Conservation (phyloP, 1,140 invertebrate genomes). For the Neodiprion virginianus region DNA sequence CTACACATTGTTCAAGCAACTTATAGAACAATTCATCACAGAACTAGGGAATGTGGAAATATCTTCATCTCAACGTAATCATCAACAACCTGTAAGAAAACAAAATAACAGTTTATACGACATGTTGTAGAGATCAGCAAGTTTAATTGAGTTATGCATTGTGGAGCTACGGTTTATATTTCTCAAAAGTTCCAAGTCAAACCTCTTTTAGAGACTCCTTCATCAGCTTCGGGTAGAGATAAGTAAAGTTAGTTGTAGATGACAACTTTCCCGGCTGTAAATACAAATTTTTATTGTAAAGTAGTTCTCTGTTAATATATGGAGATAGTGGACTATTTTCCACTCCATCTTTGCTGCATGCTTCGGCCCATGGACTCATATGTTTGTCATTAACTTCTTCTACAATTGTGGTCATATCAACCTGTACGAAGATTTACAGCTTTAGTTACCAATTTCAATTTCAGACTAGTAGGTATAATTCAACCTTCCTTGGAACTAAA, state of each 20-base stretch:
- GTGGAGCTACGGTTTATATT: too few relatives aligned
- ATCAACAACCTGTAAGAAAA: slow-evolving; percentile 67
- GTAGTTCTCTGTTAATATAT: slow-evolving; percentile 81
- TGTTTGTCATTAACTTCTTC: slow-evolving; percentile 94
- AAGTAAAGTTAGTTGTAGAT: slow-evolving; percentile 62
- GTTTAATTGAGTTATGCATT: neutral
- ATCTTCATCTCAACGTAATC: slow-evolving; percentile 77
- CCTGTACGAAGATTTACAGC: slow-evolving; percentile 51
- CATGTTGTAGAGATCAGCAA: neutral
- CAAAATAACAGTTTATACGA: slow-evolving; percentile 19
- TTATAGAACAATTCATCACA: slow-evolving; percentile 47
- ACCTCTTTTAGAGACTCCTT: slow-evolving; percentile 69
- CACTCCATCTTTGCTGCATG: slow-evolving; percentile 77
- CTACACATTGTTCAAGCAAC: slow-evolving; percentile 22
- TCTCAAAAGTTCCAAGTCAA: slow-evolving; percentile 17
- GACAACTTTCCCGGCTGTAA: slow-evolving; percentile 75
- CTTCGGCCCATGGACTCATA: slow-evolving; percentile 86
- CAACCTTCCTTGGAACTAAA: slow-evolving; percentile 14
- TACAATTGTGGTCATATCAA: slow-evolving; percentile 76
- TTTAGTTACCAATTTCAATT: slow-evolving; percentile 5
- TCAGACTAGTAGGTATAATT: slow-evolving; percentile 13
- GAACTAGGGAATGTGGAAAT: slow-evolving; percentile 70
- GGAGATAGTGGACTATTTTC: slow-evolving; percentile 87
- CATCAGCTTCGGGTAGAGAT: slow-evolving; percentile 67
- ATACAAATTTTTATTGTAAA: slow-evolving; percentile 81